Base-by-base conservation (phyloP, 1,140 invertebrate genomes). In the Danaus plexippus region DNA sequence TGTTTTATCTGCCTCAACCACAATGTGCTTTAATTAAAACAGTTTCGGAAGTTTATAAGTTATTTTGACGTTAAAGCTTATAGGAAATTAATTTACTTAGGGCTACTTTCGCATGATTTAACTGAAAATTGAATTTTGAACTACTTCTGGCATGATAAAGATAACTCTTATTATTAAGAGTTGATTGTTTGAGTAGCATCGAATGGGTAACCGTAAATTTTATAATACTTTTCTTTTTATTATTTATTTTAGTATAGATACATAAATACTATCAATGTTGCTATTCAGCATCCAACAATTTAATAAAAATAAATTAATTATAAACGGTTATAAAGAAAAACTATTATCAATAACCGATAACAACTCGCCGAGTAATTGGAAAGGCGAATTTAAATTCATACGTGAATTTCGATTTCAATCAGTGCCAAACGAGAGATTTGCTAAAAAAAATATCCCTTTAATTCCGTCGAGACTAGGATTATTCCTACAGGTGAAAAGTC, bases 31-130 rank as follows among this genome's bases (percentile, higher is more conserved):
- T 64, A 64, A 64, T 64, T 58, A 64, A 64, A 61, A 56, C 49
- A 56, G 54, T 49, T 61, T 52, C 15, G 41, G 13, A 60, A 60
- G 47, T 64, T 64, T 45, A 8, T 51, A 61, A 58, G 48, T 59
- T 61, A 55, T 65, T 65, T 61, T 51, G 56, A 61, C 54, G 62
- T 54, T 61, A 61, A 52, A 59, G 63, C 63, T 61, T 65, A 65
- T 65, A 65, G 59, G 59, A 65, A 65, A 65, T 65, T 65, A 65
- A 65, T 65, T 65, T 58, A 64, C 54, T 59, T 32, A 54, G 22
- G 22, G 40, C 53, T 15, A 53, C n/a, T 43, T 43, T 32, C 52
- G 43, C 53, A 61, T 65, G 52, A 56, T 63, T 65, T 54, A 47
- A 46, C 43, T 47, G 44, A 52, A 42, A 59, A 61, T 53, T 46